phyloP scores from a whole-genome alignment of 1,140 invertebrate genomes.

The Dendroctonus ponderosae region DNA sequence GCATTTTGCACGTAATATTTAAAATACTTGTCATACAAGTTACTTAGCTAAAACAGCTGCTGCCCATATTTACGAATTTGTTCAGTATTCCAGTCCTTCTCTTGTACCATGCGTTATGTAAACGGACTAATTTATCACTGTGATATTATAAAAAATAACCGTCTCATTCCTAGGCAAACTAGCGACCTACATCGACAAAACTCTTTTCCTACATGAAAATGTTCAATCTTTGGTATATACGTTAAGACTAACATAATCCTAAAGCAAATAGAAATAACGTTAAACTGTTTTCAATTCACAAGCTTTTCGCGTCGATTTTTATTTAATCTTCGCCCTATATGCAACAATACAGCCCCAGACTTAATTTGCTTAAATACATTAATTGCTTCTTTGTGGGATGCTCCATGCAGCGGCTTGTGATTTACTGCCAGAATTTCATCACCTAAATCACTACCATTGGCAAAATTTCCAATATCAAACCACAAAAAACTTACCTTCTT shows the following conservation, averaged over 20 bases:
- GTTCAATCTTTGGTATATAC: slow-evolving; percentile 28
- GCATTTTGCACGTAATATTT: no score
- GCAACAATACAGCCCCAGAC: slow-evolving; percentile 80
- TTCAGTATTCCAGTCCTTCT: no score
- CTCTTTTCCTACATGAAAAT: slow-evolving; percentile 5
- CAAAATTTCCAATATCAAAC: not conserved
- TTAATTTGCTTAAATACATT: slow-evolving; percentile 87
- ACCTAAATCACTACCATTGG: slow-evolving; percentile 54
- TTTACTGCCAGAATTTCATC: slow-evolving; percentile 94
- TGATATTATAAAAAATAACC: no score
- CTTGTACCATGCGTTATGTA: no score
- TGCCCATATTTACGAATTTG: no score
- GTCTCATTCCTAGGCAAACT: no score
- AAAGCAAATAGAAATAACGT: slow-evolving; percentile 4
- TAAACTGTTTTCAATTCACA: slow-evolving; percentile 13
- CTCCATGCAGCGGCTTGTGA: slow-evolving; percentile 77
- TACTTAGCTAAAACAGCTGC: no score
- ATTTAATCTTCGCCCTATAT: slow-evolving; percentile 56
- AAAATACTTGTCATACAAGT: no score
- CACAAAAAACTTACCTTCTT: slow-evolving; percentile 63
- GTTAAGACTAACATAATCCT: slow-evolving; percentile 1
- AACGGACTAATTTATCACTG: no score
- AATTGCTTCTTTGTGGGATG: slow-evolving; percentile 88
- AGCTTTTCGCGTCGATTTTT: slow-evolving; percentile 44
- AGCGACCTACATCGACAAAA: no score